A percentile compares a stretch with the other conserved stretches of the same genome.
Conservation (phyloP, 2,888 invertebrate species). For the Corbicula japonica region DNA sequence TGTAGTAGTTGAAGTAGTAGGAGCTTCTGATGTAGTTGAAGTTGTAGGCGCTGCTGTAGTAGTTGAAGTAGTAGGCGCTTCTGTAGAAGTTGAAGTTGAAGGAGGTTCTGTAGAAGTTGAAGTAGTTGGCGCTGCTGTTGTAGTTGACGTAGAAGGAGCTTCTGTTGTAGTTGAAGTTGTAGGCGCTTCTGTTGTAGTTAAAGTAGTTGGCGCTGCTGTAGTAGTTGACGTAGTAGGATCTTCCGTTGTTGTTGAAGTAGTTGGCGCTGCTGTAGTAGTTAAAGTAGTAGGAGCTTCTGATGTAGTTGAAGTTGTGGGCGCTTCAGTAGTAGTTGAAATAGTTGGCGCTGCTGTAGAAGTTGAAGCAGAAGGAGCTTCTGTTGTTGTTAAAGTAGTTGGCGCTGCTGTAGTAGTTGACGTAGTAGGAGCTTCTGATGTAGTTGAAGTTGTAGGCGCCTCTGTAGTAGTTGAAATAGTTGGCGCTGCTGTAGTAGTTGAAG, state of each 20-base stretch:
- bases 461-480: not conserved
- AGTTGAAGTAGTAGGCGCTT: not conserved
- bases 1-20: constrained; percentile 5
- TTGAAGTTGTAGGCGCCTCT: not conserved
- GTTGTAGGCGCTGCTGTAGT: constrained; percentile 6
- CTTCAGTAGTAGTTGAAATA: not conserved
- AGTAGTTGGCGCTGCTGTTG: constrained; percentile 6
- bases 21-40: not conserved
- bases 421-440: not conserved
- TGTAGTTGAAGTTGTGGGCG: not conserved
- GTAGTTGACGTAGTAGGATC: constrained; percentile 1
- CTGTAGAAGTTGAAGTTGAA: not conserved
- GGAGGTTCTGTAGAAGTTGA: not conserved
- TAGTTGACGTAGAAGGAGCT: not conserved
- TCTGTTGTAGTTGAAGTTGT: not conserved
- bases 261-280: not conserved
- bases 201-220: not conserved
- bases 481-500: constrained; percentile 11
- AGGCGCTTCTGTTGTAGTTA: not conserved
- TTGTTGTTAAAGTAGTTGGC: not conserved
- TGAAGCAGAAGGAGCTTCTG: not conserved
- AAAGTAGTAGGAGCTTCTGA: not conserved
- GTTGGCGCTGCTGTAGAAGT: not conserved
- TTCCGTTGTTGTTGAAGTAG: not conserved
- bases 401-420: not conserved